phyloP scores from a whole-genome alignment of 1,140 invertebrate genomes.

The Micrasema longulum region DNA sequence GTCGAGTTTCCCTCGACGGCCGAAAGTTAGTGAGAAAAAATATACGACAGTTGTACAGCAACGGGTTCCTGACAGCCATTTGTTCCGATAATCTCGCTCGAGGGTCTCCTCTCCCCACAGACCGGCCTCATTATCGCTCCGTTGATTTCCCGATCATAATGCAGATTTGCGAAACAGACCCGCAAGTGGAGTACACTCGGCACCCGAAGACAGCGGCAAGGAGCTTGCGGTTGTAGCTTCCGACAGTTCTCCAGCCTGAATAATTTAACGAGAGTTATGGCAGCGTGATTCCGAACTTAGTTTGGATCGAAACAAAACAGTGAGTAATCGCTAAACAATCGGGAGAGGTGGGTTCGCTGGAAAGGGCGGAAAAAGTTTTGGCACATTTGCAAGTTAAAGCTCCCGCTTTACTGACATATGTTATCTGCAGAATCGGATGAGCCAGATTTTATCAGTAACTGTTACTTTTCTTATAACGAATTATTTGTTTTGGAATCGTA shows the following conservation, averaged over 20 bases:
- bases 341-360: conserved; percentile 19
- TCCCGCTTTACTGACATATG: conserved; percentile 35
- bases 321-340: conserved; percentile 48
- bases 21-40: background rate
- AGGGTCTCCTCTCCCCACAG: conserved; percentile 4
- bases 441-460: conserved; percentile 22
- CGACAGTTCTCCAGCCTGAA: conserved; percentile 36
- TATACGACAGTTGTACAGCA: background rate
- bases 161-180: conserved; percentile 46
- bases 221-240: conserved; percentile 11
- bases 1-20: background rate
- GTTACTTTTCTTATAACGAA: background rate
- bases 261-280: conserved; percentile 47
- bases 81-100: conserved; percentile 10
- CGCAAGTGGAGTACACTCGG: conserved; percentile 6
- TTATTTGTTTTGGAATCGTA: too few relatives aligned
- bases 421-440: conserved; percentile 32
- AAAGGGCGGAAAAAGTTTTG: conserved; percentile 42
- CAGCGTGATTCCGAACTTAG: conserved; percentile 47
- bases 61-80: conserved; percentile 2
- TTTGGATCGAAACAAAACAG: conserved; percentile 49
- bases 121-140: conserved; percentile 47
- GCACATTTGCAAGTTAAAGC: conserved; percentile 46
- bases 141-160: conserved; percentile 51
- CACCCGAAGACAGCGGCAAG: conserved; percentile 20